Evolutionary conservation across 37 sponge, comb jelly and placozoan species (phyloP).

Genomic region (Petrosia ficiformis): DNA sequence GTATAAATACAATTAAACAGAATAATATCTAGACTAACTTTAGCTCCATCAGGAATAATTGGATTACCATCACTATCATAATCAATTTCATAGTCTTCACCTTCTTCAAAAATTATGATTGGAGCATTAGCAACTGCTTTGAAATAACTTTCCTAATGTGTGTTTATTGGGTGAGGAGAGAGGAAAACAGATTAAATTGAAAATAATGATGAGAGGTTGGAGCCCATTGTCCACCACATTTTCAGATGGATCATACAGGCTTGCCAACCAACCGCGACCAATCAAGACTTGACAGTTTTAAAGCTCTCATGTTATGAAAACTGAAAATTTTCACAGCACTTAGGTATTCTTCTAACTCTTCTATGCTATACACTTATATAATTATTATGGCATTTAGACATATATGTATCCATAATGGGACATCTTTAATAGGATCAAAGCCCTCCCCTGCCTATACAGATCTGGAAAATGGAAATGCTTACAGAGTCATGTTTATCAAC

Average conservation of each 20-base stretch:
- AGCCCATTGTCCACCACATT: not conserved
- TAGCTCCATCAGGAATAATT: constrained; percentile 69
- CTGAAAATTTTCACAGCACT: too few species aligned
- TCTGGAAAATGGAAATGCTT: too few species aligned
- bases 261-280: not conserved
- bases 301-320: too few species aligned
- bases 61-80: constrained; percentile 97
- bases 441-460: too few species aligned
- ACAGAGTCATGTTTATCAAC: too few species aligned
- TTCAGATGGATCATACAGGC: not conserved
- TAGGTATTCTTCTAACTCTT: too few species aligned
- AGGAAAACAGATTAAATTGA: not conserved
- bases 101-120: constrained; percentile 73
- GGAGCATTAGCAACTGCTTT: constrained; percentile 82
- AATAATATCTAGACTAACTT: constrained; percentile 42
- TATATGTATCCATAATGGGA: too few species aligned
- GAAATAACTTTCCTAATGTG: constrained; percentile 81
- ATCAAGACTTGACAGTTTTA: too few species aligned
- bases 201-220: constrained; percentile 18
- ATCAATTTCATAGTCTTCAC: constrained; percentile 73
- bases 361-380: too few species aligned
- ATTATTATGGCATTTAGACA: too few species aligned
- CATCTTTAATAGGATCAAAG: too few species aligned
- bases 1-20: too few species aligned
- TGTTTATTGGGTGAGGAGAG: not conserved